A percentile compares a stretch with the other conserved stretches of the same genome.
These are phyloP conservation scores for Buceros bicornis DNA, from an alignment of 2,797 vertebrate genomes.

Conservation along the genomic window DNA sequence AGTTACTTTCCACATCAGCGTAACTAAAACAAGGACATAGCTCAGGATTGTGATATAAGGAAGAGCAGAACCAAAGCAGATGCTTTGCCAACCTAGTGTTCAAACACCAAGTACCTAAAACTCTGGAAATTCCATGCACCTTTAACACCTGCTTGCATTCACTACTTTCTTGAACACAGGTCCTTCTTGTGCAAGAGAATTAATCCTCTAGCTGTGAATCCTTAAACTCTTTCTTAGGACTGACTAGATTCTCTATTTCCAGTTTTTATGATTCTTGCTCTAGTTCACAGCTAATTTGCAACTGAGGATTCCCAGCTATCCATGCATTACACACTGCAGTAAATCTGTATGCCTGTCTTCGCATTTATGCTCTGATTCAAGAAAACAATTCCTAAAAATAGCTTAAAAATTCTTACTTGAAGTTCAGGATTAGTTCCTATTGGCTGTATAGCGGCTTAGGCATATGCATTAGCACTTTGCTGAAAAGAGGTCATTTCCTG, in stretches of 20 bases:
- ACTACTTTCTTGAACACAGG: neutral
- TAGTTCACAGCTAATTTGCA: neutral
- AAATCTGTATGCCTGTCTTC: neutral
- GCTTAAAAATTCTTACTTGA: neutral
- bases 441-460: conserved; percentile 43
- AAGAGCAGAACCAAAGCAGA: neutral
- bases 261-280: neutral
- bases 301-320: neutral
- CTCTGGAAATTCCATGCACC: neutral
- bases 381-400: neutral
- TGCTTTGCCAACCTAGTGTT: neutral
- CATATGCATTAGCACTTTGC: conserved; percentile 45
- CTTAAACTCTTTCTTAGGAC: neutral
- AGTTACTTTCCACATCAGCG: neutral
- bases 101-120: neutral
- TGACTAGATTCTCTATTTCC: neutral
- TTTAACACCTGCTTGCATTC: neutral
- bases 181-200: neutral
- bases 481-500: conserved; percentile 70
- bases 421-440: conserved; percentile 39
- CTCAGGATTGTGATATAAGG: neutral
- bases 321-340: neutral
- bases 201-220: neutral
- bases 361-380: neutral
- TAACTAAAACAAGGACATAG: rapidly evolving